Conservation (phyloP, 2,888 invertebrate species). For the Halictus ligatus region DNA sequence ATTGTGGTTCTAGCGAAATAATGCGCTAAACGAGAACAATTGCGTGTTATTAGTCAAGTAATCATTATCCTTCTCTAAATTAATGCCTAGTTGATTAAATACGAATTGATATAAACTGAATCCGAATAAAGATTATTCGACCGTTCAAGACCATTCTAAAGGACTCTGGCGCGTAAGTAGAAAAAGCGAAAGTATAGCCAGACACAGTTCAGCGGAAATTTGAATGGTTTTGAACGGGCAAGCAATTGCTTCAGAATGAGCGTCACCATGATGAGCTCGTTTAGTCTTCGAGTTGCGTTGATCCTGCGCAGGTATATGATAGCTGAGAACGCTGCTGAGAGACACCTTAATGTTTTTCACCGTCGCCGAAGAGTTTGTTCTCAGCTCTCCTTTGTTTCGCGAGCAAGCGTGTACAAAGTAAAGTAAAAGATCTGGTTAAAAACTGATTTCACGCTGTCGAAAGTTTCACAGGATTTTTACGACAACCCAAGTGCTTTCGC, state of each 20-base stretch:
- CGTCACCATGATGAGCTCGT: constrained; percentile 79
- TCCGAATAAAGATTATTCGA: background rate
- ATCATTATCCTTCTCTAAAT: background rate
- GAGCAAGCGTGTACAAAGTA: constrained; percentile 72
- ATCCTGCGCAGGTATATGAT: constrained; percentile 80
- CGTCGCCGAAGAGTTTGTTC: constrained; percentile 70
- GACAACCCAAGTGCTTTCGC: background rate
- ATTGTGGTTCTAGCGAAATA: background rate
- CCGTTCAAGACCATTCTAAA: background rate
- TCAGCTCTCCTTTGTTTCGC: constrained; percentile 70
- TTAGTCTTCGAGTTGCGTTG: constrained; percentile 78
- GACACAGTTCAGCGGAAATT: background rate
- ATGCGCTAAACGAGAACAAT: background rate
- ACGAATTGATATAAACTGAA: background rate
- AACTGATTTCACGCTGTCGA: background rate
- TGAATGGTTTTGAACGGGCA: background rate
- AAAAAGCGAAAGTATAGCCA: background rate
- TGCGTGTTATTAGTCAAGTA: background rate
- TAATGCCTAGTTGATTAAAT: background rate
- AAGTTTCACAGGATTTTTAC: background rate
- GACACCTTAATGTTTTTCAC: constrained; percentile 81
- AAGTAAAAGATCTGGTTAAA: constrained; percentile 38
- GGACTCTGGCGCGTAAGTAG: background rate
- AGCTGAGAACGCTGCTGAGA: constrained; percentile 82
- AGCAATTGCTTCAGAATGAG: constrained; percentile 12